These are phyloP conservation scores for Leptogaster cylindrica DNA, from an alignment of 2,888 invertebrate genomes.

Conservation along the genomic window DNA sequence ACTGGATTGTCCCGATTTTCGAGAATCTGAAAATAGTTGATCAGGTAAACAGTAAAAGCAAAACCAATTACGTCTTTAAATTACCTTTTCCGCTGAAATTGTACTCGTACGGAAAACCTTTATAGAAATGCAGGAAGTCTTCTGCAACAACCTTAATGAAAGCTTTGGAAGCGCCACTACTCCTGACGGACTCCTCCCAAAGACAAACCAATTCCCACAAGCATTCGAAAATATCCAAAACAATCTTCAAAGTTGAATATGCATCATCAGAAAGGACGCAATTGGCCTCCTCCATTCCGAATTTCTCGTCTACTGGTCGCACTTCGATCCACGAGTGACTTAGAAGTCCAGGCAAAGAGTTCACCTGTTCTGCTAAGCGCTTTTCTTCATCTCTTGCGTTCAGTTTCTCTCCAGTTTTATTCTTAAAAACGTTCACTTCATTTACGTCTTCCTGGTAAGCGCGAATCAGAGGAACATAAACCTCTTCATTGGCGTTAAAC, in stretches of 20 bases:
- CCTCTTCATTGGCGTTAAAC: not conserved
- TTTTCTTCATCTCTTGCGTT: constrained; percentile 57
- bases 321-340: constrained; percentile 87
- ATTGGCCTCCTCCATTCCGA: constrained; percentile 58
- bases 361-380: constrained; percentile 67
- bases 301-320: too few relatives aligned
- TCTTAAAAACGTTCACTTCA: constrained; percentile 62
- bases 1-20: constrained; percentile 62
- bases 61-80: not conserved
- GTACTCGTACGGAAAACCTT: constrained; percentile 58
- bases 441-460: constrained; percentile 50
- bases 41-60: not conserved
- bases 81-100: constrained; percentile 1
- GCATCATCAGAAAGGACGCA: constrained; percentile 64
- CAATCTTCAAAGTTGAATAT: constrained; percentile 68
- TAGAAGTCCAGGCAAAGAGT: constrained; percentile 73
- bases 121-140: constrained; percentile 67
- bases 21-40: constrained; percentile 36
- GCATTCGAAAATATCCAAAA: constrained; percentile 69
- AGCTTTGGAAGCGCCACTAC: constrained; percentile 62
- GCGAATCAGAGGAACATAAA: constrained; percentile 44
- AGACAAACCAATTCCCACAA: constrained; percentile 65
- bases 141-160: constrained; percentile 65
- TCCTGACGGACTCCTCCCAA: constrained; percentile 53
- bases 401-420: constrained; percentile 50